Base-by-base conservation (phyloP, 2,797 vertebrate genomes). In the Manis pentadactyla region DNA sequence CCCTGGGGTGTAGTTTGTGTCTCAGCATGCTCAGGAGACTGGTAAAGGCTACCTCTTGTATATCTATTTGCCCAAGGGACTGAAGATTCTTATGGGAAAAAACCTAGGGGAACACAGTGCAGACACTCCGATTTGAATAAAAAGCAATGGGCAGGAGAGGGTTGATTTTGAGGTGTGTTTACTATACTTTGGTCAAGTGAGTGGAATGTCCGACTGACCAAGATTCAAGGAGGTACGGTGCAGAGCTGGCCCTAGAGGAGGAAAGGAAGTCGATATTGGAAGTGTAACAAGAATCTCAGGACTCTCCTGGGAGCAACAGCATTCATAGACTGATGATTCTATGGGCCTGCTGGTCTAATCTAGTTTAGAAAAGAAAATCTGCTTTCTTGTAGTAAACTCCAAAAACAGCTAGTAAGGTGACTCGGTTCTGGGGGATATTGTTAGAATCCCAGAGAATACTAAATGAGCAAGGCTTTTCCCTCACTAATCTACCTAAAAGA, bases 371-470 rank as follows among this genome's bases (percentile, higher is more conserved):
- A 64, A 74, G 49, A 89, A 87, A 42, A 55, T 64, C 74, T 92
- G 31, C 34, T 63, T 88, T 79, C 53, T 75, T 93, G n/a, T 92
- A 31, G n/a, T 83, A 94, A 37, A 84, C 93, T 95, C 83, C 39
- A 39, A 88, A 88, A 90, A 39, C 19, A 94, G 57, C 5, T 79
- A 71, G 92, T 21, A 7, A 69, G n/a, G 59, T 15, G 59, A 92
- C n/a, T 12, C 29, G 34, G 19, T 73, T 71, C 4, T 7, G 87
- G 29, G 25, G 15, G 10, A 55, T 64, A 34, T 27, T 63, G 10
- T 87, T 64, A 59, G 37, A 84, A 61, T 89, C 37, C n/a, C 12
- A 87, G 79, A 39, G 53, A 91, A 71, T 79, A 14, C 39, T 69
- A 68, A 88, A n/a, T 79, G 37, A 77, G 61, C 13, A 92, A 49